Evolutionary conservation across 1,140 invertebrate species (phyloP), one percentile per base, ranked within the genome.

Genomic region (Babylonia areolata): DNA sequence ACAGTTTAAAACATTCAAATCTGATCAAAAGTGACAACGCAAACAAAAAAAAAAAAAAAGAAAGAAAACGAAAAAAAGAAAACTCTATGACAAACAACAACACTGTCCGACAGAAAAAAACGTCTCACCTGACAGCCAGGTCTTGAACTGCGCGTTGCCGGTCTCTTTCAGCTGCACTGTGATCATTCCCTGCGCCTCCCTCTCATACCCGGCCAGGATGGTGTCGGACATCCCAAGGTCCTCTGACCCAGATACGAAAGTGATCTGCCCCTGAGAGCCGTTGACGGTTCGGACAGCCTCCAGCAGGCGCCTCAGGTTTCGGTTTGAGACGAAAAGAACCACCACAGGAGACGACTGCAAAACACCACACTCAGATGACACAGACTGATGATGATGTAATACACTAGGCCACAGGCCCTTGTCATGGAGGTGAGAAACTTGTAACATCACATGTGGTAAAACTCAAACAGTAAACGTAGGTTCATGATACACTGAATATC

Each of bases 191-290:
- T 85, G 85, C 35, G 91, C 89, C 15, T 87, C 80, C 2, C 86
- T 51, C 78, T 89, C 88, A 40, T 88, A 85, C 1, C 90, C 91
- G 15, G 20, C 20, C 11, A 90, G 40, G n/a, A 89, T 80, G 0
- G 51, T 33, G 39, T 85, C 40, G 54, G 84, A 46, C 2, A 3
- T 85, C 28, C 88, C 90, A 90, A 90, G 92, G 15, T 54, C 85
- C 35, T 91, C 91, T 11, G 85, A 89, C n/a, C 91, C 92, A 64
- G 81, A 39, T 37, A 93, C 79, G 23, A 93, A 83, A 3, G 91
- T 82, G 54, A 92, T 88, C 31, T 89, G 81, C 9, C 88, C 85
- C 23, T 75, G 46, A 42, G 86, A 31, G 80, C 81, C 23, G 75
- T n/a, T 81, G 33, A 54, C 73, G 39, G 39, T 71, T 51, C 88